A percentile compares a stretch with the other conserved stretches of the same genome.
These are phyloP conservation scores for Panagrolaimus sp. DNA, from an alignment of 1,140 invertebrate genomes.

Conservation along the genomic window DNA sequence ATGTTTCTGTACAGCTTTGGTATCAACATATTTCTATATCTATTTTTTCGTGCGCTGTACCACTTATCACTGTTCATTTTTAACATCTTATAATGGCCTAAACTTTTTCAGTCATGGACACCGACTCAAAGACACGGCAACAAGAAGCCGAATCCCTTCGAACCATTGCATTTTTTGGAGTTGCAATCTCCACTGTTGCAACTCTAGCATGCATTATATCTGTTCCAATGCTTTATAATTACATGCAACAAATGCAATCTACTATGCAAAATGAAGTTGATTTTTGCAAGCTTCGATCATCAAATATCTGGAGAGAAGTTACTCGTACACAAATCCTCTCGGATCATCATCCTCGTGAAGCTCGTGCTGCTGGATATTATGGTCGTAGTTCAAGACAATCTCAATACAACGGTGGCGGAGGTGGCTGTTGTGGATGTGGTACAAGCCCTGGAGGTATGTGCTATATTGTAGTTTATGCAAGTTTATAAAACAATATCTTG, in stretches of 20 bases:
- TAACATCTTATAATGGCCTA: no score
- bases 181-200: conserved; percentile 46
- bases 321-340: conserved; percentile 28
- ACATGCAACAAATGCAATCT: conserved; percentile 43
- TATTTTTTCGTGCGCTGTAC: no score
- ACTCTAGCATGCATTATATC: conserved; percentile 47
- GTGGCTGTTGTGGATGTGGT: conserved; percentile 13
- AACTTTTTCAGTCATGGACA: no score
- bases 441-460: background rate
- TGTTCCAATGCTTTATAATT: conserved; percentile 49
- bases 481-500: no score
- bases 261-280: conserved; percentile 42
- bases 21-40: no score
- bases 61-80: no score
- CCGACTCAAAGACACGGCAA: background rate
- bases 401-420: background rate
- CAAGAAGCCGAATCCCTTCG: conserved; percentile 32
- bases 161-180: conserved; percentile 48
- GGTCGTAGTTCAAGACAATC: background rate
- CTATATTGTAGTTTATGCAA: no score
- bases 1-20: no score
- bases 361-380: background rate
- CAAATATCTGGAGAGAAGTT: conserved; percentile 36
- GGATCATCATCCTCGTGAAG: conserved; percentile 10
- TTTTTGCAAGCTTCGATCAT: conserved; percentile 33